phyloP scores from a whole-genome alignment of 2,113 vertebrate species.

The Pleuronectes platessa region DNA sequence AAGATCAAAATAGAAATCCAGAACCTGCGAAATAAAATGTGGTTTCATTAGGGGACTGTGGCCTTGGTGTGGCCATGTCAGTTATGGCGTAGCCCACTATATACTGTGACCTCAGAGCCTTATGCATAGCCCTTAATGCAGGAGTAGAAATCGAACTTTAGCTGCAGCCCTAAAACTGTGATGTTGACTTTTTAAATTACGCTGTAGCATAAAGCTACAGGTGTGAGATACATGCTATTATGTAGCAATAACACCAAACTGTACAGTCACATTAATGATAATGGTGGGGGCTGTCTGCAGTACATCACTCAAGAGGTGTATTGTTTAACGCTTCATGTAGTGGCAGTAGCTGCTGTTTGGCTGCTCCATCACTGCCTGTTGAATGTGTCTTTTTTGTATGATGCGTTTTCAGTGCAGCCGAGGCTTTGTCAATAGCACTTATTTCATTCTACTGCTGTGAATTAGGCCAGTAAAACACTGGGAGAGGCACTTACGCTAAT shows the following conservation, averaged over 20 bases:
- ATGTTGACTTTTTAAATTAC: no score
- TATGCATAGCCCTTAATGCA: background rate
- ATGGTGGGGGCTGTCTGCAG: slow-evolving; percentile 7
- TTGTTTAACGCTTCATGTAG: slow-evolving; percentile 2
- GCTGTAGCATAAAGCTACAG: background rate
- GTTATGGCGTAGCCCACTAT: no score
- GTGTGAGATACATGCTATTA: background rate
- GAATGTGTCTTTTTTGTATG: slow-evolving; percentile 39
- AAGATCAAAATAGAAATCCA: no score
- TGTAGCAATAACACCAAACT: background rate
- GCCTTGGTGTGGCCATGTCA: no score
- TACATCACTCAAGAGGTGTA: slow-evolving; percentile 16
- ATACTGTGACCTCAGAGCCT: no score
- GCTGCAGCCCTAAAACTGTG: background rate
- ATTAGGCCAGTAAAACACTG: slow-evolving; percentile 67
- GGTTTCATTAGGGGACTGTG: no score
- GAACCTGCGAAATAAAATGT: no score
- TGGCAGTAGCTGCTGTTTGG: slow-evolving; percentile 5
- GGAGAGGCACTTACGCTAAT: slow-evolving; percentile 71
- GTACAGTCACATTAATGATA: slow-evolving; percentile 4
- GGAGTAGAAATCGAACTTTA: background rate
- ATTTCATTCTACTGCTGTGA: slow-evolving; percentile 54
- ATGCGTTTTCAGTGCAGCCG: slow-evolving; percentile 44
- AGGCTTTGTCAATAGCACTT: slow-evolving; percentile 49
- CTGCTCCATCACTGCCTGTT: slow-evolving; percentile 13